These are phyloP conservation scores for Neostethus bicornis DNA, from an alignment of 2,797 vertebrate genomes.

Conservation along the genomic window DNA sequence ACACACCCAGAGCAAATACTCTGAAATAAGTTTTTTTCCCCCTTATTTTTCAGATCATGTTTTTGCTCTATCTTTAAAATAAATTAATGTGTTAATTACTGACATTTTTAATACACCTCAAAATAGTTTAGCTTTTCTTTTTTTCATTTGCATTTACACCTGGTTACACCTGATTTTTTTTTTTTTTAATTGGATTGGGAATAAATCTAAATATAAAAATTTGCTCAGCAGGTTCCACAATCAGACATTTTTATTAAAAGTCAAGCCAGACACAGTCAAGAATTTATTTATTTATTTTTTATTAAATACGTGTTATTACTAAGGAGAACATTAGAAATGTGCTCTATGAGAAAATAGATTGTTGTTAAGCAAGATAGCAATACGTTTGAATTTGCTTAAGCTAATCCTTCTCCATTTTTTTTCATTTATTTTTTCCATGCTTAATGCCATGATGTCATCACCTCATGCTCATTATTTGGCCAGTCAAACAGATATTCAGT, in stretches of 20 bases:
- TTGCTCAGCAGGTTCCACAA: not conserved
- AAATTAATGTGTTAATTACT: not conserved
- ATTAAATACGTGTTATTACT: not conserved
- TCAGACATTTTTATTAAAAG: not conserved
- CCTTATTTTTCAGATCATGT: no score
- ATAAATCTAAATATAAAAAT: constrained; percentile 12
- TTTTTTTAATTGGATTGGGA: not conserved
- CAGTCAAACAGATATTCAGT: not conserved
- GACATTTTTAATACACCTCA: not conserved
- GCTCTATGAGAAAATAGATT: no score
- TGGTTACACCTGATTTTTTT: not conserved
- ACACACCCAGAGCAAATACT: no score
- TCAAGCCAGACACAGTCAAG: not conserved
- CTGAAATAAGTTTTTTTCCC: no score
- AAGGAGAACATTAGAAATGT: not conserved
- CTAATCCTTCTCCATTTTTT: not conserved
- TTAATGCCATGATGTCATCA: not conserved
- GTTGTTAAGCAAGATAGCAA: no score
- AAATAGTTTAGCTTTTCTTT: no score
- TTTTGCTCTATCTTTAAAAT: not conserved
- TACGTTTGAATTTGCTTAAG: no score
- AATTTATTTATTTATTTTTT: not conserved
- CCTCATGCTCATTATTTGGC: not conserved
- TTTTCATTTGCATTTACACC: not conserved
- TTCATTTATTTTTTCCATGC: not conserved